Percentiles rank a stretch among this genome's conserved stretches.
phyloP scores from a whole-genome alignment of 2,113 vertebrate genomes.

The Thymallus thymallus region DNA sequence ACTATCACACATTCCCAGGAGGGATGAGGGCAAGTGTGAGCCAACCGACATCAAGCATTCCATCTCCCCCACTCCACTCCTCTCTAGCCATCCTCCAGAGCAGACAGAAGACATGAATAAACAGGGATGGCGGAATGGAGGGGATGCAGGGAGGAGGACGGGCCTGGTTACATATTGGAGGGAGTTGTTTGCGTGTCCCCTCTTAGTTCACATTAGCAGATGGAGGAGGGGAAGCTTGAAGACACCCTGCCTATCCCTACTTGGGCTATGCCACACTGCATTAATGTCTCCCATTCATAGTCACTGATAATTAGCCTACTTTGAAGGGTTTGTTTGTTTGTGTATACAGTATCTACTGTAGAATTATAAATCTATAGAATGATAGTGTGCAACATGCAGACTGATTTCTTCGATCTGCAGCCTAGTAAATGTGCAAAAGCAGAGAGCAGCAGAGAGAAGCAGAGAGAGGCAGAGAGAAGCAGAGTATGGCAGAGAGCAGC shows the following conservation, averaged over 20 bases:
- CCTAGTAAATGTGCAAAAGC: background rate
- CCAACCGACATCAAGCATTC: constrained; percentile 21
- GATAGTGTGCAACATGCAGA: background rate
- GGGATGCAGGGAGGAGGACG: constrained; percentile 40
- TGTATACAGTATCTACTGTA: constrained; percentile 39
- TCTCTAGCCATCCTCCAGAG: constrained; percentile 18
- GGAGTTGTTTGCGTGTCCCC: constrained; percentile 68
- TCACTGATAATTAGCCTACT: constrained; percentile 74
- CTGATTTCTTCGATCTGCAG: too few relatives aligned
- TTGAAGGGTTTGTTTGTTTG: constrained; percentile 50
- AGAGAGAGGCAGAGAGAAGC: too few relatives aligned
- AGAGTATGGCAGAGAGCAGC: background rate
- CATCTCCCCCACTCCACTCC: background rate
- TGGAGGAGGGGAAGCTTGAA: constrained; percentile 48
- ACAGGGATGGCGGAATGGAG: constrained; percentile 23
- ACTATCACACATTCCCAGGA: constrained; percentile 12
- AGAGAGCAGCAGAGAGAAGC: background rate
- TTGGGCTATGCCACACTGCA: constrained; percentile 68
- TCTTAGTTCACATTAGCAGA: constrained; percentile 69
- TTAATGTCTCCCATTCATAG: constrained; percentile 69
- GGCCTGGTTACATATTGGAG: constrained; percentile 65
- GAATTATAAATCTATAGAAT: constrained; percentile 42
- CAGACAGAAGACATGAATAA: constrained; percentile 25
- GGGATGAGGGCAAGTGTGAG: background rate
- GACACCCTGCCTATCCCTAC: constrained; percentile 67